These are phyloP conservation scores for Euphonia xanthogaster DNA, from an alignment of 2,797 vertebrate genomes.

Conservation along the genomic window DNA sequence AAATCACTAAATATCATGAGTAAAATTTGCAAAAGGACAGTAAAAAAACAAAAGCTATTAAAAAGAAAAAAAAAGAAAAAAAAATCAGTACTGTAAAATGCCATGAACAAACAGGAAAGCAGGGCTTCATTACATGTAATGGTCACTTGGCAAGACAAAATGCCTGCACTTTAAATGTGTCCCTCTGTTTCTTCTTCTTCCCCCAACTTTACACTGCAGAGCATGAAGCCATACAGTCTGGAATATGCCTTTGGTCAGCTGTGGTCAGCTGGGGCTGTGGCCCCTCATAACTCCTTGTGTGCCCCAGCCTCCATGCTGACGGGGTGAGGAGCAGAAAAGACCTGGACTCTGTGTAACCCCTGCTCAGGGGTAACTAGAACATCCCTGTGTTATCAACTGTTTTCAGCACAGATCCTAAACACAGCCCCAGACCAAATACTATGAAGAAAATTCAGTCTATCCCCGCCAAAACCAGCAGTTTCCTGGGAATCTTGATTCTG, in stretches of 20 bases:
- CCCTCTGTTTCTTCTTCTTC: background rate
- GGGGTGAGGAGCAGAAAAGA: background rate
- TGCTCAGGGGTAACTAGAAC: background rate
- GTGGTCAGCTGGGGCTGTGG: background rate
- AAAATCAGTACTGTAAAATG: background rate
- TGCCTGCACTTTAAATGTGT: background rate
- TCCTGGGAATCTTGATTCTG: background rate
- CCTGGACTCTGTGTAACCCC: background rate
- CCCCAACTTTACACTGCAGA: background rate
- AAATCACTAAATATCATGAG: background rate
- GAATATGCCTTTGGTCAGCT: background rate
- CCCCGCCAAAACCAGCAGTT: background rate
- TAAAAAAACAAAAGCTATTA: background rate
- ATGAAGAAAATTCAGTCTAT: background rate
- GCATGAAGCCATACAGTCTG: rapidly evolving
- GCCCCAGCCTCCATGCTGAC: rapidly evolving
- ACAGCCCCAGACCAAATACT: background rate
- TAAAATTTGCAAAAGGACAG: background rate
- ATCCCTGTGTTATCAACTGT: background rate
- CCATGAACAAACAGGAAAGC: background rate
- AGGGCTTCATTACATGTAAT: background rate
- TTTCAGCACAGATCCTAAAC: background rate
- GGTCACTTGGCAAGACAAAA: background rate
- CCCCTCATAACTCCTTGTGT: background rate
- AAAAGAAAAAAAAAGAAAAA: background rate